Base-by-base conservation (phyloP, 2,113 vertebrate species). In the Motacilla alba region DNA sequence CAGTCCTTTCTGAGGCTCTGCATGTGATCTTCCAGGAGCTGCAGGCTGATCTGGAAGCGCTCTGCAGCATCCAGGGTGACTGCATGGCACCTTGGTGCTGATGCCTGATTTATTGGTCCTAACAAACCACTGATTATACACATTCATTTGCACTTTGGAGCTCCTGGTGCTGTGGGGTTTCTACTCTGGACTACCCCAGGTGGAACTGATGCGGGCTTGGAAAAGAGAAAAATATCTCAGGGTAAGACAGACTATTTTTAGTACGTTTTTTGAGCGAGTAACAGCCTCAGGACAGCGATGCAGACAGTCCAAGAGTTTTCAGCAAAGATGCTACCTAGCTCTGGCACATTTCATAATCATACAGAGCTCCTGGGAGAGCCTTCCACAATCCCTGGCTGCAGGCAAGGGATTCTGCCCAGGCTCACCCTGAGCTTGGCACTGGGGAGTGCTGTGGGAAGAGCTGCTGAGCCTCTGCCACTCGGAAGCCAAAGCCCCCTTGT, bases 201-300 rank as follows among this genome's bases (percentile, higher is more conserved):
- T 16, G 39, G 50, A 76, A 79, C 44, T 63, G 68, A 77, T 2
- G 8, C 31, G 35, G 43, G 47, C 59, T 80, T 50, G 24, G 73
- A 72, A 85, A 23, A 94, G n/a, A 74, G 39, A 85, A 79, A 85
- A 89, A 73, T 14, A 91, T 28, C 37, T 73, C 58, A 26, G 55
- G 41, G 30, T 80, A 28, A 89, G n/a, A 64, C 10, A 78, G 55
- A 35, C 9, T 91, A 85, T 85, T 83, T 93, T 88, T 69, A 83
- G n/a, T 19, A 27, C 70, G 35, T 0, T 19, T 86, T 88, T 79
- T 23, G 13, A 27, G 44, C 21, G 47, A 83, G 19, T n/a, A 88
- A 64, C 58, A 92, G 79, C 60, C 66, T 14, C 55, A 63, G 73
- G 73, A 50, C 53, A 87, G 72, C 33, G 35, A 46, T 22, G 60